phyloP scores from a whole-genome alignment of 2,888 invertebrate species.

The Trypoxylon attenuatum region DNA sequence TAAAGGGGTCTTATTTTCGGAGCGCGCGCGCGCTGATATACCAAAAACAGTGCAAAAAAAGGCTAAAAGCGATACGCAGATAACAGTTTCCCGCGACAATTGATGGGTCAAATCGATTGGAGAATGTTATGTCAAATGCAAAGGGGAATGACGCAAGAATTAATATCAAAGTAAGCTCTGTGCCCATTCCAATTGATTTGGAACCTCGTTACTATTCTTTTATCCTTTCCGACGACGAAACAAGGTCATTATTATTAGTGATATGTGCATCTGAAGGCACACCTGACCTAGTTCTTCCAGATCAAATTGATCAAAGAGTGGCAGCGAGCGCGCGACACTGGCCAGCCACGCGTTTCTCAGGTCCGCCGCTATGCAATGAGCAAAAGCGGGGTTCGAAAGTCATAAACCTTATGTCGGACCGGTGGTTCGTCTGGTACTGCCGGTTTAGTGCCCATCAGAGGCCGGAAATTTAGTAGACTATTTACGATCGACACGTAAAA shows the following conservation, averaged over 20 bases:
- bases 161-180: conserved; percentile 7
- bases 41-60: not conserved
- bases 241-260: conserved; percentile 6
- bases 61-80: not conserved
- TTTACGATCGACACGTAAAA: too few relatives aligned
- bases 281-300: conserved; percentile 5
- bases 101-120: conserved; percentile 12
- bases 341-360: not conserved
- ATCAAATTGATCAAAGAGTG: not conserved
- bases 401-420: too few relatives aligned
- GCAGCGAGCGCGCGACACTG: not conserved
- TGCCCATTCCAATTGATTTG: conserved; percentile 5
- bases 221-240: conserved; percentile 1
- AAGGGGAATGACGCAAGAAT: conserved; percentile 6
- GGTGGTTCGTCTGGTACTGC: too few relatives aligned
- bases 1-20: not conserved
- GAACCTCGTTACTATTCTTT: not conserved
- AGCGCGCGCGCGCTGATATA: not conserved
- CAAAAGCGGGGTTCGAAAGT: too few relatives aligned
- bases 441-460: too few relatives aligned
- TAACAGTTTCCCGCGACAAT: conserved; percentile 1
- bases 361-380: too few relatives aligned
- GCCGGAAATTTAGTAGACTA: too few relatives aligned
- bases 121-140: conserved; percentile 1
- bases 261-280: not conserved